Conservation (phyloP, 2,797 vertebrate species). For the Xiphorhynchus erythropygius region DNA sequence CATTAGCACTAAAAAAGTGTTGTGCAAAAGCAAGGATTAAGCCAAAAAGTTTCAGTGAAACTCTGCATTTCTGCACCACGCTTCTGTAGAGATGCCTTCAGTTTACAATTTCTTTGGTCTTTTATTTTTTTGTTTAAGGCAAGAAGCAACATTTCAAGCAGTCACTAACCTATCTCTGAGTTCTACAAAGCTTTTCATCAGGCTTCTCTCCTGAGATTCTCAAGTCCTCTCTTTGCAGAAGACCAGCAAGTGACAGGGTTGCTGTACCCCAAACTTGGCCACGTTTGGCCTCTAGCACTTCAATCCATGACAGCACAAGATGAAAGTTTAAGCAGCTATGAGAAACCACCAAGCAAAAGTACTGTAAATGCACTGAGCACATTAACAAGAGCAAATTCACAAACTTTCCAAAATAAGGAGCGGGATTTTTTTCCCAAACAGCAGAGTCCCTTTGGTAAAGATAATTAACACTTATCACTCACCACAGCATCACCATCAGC, state of each 20-base stretch:
- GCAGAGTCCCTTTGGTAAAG: background rate
- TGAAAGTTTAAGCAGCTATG: background rate
- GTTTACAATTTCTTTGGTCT: background rate
- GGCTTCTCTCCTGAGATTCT: background rate
- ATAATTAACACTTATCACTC: background rate
- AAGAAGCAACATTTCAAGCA: background rate
- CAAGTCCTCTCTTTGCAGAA: background rate
- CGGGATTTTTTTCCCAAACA: rapidly evolving
- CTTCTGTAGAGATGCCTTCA: background rate
- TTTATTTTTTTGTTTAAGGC: background rate
- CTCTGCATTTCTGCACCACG: background rate
- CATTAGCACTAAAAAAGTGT: background rate
- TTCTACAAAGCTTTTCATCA: background rate
- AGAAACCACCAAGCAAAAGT: background rate
- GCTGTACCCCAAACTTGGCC: background rate
- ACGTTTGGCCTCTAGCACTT: background rate
- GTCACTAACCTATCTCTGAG: background rate
- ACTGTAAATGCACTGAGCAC: background rate
- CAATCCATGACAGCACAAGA: background rate
- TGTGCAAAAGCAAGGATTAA: background rate
- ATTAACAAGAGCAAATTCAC: background rate
- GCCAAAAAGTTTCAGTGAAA: background rate
- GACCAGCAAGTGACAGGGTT: background rate
- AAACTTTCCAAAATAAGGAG: background rate
- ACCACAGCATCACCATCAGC: background rate